Conservation (phyloP, 2,888 invertebrate genomes). For the Stenchaetothrips biformis region DNA sequence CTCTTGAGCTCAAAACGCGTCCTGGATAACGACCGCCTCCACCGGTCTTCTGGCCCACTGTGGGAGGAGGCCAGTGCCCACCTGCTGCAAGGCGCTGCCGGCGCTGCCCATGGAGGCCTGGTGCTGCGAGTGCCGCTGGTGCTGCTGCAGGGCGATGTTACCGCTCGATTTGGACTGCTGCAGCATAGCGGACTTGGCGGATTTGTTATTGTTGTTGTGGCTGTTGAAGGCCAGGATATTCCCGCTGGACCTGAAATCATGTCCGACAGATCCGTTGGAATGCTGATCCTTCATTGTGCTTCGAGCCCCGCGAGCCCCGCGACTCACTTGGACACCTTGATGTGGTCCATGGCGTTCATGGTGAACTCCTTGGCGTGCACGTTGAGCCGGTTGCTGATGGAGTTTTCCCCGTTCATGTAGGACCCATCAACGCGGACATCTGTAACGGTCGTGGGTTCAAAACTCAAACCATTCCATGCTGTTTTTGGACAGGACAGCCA, state of each 20-base stretch:
- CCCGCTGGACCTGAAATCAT: conserved; percentile 37
- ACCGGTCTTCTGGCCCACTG: not conserved
- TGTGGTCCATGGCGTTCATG: conserved; percentile 60
- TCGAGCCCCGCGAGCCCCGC: conserved; percentile 37
- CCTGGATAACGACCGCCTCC: no score
- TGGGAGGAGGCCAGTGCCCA: no score
- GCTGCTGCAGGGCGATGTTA: conserved; percentile 49
- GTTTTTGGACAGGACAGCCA: not conserved
- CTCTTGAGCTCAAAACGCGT: no score
- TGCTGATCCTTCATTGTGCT: conserved; percentile 44
- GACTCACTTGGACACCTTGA: conserved; percentile 37
- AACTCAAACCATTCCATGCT: not conserved
- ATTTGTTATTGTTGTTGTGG: conserved; percentile 36
- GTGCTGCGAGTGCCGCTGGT: conserved; percentile 46
- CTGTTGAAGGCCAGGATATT: conserved; percentile 42
- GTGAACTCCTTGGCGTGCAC: conserved; percentile 88
- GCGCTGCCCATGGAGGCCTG: conserved; percentile 61
- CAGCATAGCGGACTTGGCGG: conserved; percentile 38
- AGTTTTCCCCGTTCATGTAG: conserved; percentile 42
- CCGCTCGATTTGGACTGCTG: conserved; percentile 50
- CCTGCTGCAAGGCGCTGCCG: conserved; percentile 55
- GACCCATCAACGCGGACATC: conserved; percentile 60
- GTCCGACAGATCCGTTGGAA: not conserved
- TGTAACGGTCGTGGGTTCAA: conserved; percentile 40
- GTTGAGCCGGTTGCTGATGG: conserved; percentile 59